Base-by-base conservation (phyloP, 2,888 invertebrate species). In the Latrodectus elegans region DNA sequence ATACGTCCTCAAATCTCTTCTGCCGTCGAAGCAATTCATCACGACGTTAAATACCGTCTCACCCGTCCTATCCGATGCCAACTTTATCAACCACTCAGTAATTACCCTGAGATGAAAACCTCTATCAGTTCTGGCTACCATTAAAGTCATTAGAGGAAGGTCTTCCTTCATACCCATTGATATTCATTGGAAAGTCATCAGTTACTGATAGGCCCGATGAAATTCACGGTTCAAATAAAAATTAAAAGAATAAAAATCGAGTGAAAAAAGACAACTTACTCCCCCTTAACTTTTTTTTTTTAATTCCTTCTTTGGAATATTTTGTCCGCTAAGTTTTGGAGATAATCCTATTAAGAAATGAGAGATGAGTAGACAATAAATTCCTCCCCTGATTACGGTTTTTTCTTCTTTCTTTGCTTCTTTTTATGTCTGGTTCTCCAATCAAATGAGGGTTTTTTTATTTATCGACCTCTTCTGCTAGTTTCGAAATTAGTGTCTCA, bases 61-160 rank as follows among this genome's bases (percentile, higher is more conserved):
- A 49, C 74, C 26, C 55, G 15, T 51, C 22, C 38, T 4, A 53
- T 67, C 15, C 51, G 65, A 49, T 52, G 75, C 60, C 60, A 38
- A 65, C 73, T 76, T 55, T 65, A 78, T 78, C 84, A 53, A 72
- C 26, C 38, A 76, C 77, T 77, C 72, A 52, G 85, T 85, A 85
- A 85, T 85, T 85, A 85, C 85, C 55, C 8, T 22, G 75, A 71
- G 52, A 64, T 65, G 72, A 78, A 78, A 65, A 51, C 52, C 65
- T 49, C 77, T 85, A 85, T 85, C 85, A 70, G 75, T 79, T 52
- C 71, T 49, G 49, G 22, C 73, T 64, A 38, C 85, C 85, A 85
- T 85, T 85, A 85, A 65, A 80, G 85, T 85, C 85, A 85, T 85
- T 85, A 85, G 80, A 10, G 22, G 49, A 65, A 15, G 72, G 52